A percentile compares a stretch with the other conserved stretches of the same genome.
Conservation (phyloP, 2,888 invertebrate genomes). For the Priocnemis perturbator region DNA sequence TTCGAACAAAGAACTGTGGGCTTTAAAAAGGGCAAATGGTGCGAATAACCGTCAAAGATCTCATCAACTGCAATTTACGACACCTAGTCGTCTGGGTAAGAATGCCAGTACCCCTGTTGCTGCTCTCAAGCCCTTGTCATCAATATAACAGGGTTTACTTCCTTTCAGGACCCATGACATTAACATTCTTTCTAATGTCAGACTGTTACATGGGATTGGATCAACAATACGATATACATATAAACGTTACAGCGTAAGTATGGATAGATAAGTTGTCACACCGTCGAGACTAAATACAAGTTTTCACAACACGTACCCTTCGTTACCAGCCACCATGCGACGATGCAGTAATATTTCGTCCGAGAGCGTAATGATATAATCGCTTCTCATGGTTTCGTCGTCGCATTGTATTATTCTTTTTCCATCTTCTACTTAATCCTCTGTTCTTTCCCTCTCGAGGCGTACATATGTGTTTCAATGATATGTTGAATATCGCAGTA, state of each 20-base stretch:
- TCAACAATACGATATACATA: slow-evolving; percentile 85
- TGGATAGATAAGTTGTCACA: not conserved
- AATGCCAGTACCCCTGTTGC: too few relatives aligned
- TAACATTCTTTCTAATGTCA: slow-evolving; percentile 91
- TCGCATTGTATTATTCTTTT: too few relatives aligned
- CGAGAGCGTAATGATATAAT: too few relatives aligned
- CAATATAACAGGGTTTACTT: slow-evolving; percentile 2
- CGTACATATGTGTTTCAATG: too few relatives aligned
- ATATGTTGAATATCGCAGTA: too few relatives aligned
- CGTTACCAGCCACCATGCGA: too few relatives aligned
- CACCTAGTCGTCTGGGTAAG: slow-evolving; percentile 78
- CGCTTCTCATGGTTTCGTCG: too few relatives aligned
- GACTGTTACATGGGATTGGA: slow-evolving; percentile 96
- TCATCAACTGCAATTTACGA: slow-evolving; percentile 80
- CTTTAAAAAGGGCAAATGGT: slow-evolving; percentile 84
- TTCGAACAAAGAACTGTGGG: slow-evolving; percentile 84
- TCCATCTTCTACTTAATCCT: too few relatives aligned
- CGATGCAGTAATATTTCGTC: too few relatives aligned
- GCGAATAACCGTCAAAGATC: slow-evolving; percentile 76
- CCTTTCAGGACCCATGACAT: slow-evolving; percentile 82
- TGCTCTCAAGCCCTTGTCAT: not conserved
- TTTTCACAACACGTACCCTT: too few relatives aligned
- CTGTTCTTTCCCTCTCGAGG: too few relatives aligned
- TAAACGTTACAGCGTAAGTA: slow-evolving; percentile 70
- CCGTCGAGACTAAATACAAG: not conserved